A percentile compares a stretch with the other conserved stretches of the same genome.
These are phyloP conservation scores for Holacanthus passer DNA, from an alignment of 2,113 vertebrate genomes.

Conservation along the genomic window DNA sequence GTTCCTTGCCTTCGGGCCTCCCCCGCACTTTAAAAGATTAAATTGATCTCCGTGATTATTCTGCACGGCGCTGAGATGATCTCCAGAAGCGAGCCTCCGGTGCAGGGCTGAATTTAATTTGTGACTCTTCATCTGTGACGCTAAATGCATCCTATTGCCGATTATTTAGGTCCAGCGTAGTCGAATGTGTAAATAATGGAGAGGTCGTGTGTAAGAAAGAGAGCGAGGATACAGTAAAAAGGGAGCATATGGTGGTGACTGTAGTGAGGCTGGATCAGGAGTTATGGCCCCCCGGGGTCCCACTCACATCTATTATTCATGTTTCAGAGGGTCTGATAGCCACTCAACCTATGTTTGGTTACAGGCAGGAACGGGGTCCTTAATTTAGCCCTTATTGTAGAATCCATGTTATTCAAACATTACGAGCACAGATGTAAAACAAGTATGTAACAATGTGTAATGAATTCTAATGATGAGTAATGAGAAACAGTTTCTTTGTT, in stretches of 20 bases:
- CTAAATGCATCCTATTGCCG: neutral
- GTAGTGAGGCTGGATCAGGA: slow-evolving; percentile 59
- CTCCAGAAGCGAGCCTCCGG: slow-evolving; percentile 2
- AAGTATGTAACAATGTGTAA: neutral
- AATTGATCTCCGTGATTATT: slow-evolving; percentile 67
- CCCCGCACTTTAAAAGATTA: slow-evolving; percentile 57
- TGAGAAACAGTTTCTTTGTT: neutral
- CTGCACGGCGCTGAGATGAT: slow-evolving; percentile 22
- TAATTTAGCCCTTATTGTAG: slow-evolving; percentile 16
- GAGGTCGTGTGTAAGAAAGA: neutral
- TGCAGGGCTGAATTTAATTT: neutral
- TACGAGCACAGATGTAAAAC: neutral
- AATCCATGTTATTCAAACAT: slow-evolving; percentile 14
- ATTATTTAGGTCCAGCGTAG: slow-evolving; percentile 3
- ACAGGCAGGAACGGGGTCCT: slow-evolving; percentile 30
- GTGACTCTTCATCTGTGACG: neutral
- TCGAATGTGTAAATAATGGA: slow-evolving; percentile 9
- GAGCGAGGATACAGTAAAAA: slow-evolving; percentile 31
- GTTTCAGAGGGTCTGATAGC: slow-evolving; percentile 59
- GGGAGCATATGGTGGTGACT: slow-evolving; percentile 74
- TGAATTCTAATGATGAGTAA: slow-evolving; percentile 5
- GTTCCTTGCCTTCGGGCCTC: slow-evolving; percentile 35
- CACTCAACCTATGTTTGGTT: slow-evolving; percentile 58
- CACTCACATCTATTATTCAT: slow-evolving; percentile 80
- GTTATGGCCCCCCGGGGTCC: slow-evolving; percentile 69